Evolutionary conservation across 2,113 vertebrate species (phyloP).

Genomic region (Melospiza georgiana): DNA sequence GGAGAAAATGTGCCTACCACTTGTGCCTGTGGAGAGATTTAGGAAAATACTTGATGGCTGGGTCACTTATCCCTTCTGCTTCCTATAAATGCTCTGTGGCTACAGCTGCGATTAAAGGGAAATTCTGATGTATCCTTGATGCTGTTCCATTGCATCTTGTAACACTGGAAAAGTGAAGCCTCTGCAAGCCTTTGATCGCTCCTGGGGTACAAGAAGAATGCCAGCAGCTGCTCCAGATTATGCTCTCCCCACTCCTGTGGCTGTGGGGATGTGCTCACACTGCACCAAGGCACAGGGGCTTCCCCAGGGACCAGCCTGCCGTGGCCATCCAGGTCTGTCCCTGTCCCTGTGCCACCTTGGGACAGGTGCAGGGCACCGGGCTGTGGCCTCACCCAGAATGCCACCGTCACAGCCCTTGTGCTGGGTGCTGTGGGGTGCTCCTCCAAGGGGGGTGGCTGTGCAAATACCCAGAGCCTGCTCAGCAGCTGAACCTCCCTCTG

Average conservation of each 20-base stretch:
- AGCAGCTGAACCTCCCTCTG: not conserved
- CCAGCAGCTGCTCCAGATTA: constrained; percentile 6
- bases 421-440: not conserved
- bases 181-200: not conserved
- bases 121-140: constrained; percentile 26
- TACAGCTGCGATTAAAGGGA: not conserved
- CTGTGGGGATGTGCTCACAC: accelerated
- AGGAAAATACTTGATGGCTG: not conserved
- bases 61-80: constrained; percentile 20
- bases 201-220: not conserved
- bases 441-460: accelerated
- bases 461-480: accelerated
- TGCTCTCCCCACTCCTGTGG: accelerated
- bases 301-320: accelerated
- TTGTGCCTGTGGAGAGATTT: not conserved
- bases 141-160: not conserved
- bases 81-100: not conserved
- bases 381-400: not conserved
- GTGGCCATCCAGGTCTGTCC: accelerated
- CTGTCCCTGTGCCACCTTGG: accelerated
- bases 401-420: not conserved
- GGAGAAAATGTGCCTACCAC: not conserved
- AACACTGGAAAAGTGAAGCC: not conserved
- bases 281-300: accelerated
- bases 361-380: accelerated